Evolutionary conservation across 2,113 vertebrate species (phyloP), one percentile per base, ranked within the genome.

Genomic region (Lethenteron camtschaticum): DNA sequence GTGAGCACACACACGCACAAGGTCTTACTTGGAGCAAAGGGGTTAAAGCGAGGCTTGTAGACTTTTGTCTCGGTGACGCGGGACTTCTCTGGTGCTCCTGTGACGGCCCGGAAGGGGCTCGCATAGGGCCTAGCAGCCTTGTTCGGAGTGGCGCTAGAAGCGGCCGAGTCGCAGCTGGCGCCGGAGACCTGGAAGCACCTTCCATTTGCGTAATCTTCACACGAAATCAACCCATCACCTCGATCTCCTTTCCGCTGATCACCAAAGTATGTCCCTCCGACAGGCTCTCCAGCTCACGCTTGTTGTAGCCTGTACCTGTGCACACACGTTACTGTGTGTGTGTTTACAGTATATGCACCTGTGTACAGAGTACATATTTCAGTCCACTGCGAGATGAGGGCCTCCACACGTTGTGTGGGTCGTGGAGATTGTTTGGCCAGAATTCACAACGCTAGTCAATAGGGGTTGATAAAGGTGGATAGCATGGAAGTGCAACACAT

Each of bases 211-310:
- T 86, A 97, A 74, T 92, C 85, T 56, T 89, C 85, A 11, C 80
- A 72, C 55, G 85, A 83, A 73, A 99, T 83, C 13, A 80, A 2
- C n/a, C 81, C 85, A 90, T 85, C 74, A 97, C 84, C 81, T 96
- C 90, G 69, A 96, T 81, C 82, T 97, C 85, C 79, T 99, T 99
- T 69, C 89, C 87, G 12, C 87, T 86, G 73, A 96, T 77, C 81
- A 81, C 84, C 73, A 97, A 76, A 20, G 84, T 86, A 71, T 94
- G 83, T 69, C 89, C 89, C 74, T 97, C 88, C 70, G 73, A 80
- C 68, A 92, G 81, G 56, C 80, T 84, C 71, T 85, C 84, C 75
- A 96, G 74, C 66, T 84, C 79, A 68, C 85, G 89, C 73, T 82
- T 78, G 74, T 91, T 96, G 79, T 96, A 96, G 74, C 87, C 88